Evolutionary conservation across 2,113 vertebrate species (phyloP).

Genomic region (Cichladusa arquata): DNA sequence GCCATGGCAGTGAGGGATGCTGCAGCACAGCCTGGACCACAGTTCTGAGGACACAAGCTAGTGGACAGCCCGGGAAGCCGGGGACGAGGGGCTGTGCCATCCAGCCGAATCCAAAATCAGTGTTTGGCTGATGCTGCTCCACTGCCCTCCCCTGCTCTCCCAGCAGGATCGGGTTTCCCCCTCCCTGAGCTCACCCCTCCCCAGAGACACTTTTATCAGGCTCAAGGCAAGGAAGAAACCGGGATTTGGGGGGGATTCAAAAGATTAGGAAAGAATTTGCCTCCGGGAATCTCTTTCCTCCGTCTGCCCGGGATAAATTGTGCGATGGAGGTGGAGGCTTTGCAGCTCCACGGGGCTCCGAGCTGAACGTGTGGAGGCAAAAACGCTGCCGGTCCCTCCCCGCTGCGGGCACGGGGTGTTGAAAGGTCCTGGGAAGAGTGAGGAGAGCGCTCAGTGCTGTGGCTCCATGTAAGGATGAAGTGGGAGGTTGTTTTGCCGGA

Average conservation of each 20-base stretch:
- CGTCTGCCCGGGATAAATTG: background rate
- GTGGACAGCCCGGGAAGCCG: background rate
- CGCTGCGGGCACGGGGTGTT: background rate
- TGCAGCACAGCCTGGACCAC: background rate
- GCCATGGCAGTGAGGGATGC: background rate
- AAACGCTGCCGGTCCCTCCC: background rate
- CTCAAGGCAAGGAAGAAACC: background rate
- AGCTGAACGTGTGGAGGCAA: background rate
- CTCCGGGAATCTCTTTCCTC: constrained; percentile 6
- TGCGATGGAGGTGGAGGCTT: background rate
- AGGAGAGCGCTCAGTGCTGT: background rate
- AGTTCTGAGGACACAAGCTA: background rate
- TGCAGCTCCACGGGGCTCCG: background rate
- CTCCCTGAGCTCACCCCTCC: background rate
- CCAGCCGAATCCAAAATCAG: background rate
- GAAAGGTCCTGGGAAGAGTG: background rate
- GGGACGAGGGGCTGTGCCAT: background rate
- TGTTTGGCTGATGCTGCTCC: background rate
- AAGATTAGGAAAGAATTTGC: constrained; percentile 17
- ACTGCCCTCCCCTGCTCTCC: background rate
- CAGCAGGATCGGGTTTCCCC: background rate
- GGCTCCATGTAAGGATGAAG: background rate
- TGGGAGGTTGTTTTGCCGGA: background rate
- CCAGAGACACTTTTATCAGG: background rate
- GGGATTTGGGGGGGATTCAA: background rate